Base-by-base conservation (phyloP, 2,113 vertebrate genomes). In the Mohoua ochrocephala region DNA sequence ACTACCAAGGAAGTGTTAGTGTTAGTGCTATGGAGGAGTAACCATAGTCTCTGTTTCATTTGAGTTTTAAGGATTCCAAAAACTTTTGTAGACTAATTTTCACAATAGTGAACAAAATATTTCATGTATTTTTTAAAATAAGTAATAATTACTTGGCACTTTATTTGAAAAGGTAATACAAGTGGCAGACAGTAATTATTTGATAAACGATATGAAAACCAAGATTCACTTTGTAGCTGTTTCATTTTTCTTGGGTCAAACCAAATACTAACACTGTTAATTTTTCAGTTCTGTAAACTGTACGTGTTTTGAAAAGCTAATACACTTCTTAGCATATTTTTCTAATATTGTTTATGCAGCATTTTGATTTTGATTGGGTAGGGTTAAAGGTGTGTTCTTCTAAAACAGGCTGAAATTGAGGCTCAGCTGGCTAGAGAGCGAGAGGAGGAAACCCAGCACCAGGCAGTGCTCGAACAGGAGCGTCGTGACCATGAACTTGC, bases 401-500 rank as follows among this genome's bases (percentile, higher is more conserved):
- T 71, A 53, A 50, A 80, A 61, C 96, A 99, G 99, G 97, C 97
- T 93, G 99, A 99, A 97, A 98, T 99, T 98, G 99, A 99, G 96
- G 86, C 90, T 60, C 99, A 99, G 97, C 96, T 99, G 79, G 98
- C 98, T 79, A 97, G 91, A 10, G 99, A 99, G 84, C 97, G 98
- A 8, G 99, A 99, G 96, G 99, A 99, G 89, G 99, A 99, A 27
- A 96, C 96, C 4, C 95, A 98, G 49, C 99, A 99, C 17, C 99
- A 99, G 97, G 92, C 98, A 0, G 95, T 99, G 20, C 97, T 99
- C 92, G 99, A 99, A 76, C 99, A 99, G 97, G 99, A 99, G 63
- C 98, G 99, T 37, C 95, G 99, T 49, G 99, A 99, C 97, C 93
- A 98, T 5, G 99, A 99, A 94, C 98, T 99, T 93, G 99, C 99